Conservation (phyloP, 53 echinoderm and acorn worm species). For the Pentamera pediparva region DNA sequence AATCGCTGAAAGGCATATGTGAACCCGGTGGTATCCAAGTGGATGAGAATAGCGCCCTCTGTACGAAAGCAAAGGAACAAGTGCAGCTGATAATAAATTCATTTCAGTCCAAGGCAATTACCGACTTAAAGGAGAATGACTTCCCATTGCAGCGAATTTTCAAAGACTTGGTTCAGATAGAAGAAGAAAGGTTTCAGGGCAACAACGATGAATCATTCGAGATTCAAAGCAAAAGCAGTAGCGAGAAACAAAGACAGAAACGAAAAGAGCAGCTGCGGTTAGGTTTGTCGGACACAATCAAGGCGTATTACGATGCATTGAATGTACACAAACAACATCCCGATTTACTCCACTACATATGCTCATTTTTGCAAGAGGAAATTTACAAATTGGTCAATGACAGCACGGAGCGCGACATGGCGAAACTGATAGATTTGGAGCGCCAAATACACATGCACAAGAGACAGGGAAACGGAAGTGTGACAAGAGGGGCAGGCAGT, state of each 20-base stretch:
- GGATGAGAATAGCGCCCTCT: neutral
- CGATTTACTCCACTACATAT: neutral
- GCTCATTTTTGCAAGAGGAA: neutral
- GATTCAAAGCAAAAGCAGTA: neutral
- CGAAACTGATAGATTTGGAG: neutral
- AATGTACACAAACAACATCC: neutral
- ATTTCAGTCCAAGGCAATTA: neutral
- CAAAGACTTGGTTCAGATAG: neutral
- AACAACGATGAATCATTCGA: neutral
- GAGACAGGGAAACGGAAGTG: too few species aligned
- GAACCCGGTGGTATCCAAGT: neutral
- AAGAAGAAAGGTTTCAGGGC: neutral
- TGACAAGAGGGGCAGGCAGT: too few species aligned
- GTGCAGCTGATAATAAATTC: neutral
- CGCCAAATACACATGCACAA: neutral
- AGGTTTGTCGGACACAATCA: neutral
- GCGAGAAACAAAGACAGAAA: neutral
- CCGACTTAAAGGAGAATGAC: neutral
- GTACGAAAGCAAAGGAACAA: neutral
- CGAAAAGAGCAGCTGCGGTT: neutral
- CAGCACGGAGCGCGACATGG: neutral
- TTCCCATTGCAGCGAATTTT: conserved; percentile 5
- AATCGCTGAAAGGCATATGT: neutral
- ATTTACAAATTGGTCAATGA: neutral
- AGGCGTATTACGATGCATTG: neutral